Conservation (phyloP, 2,113 vertebrate species). For the Gila orcuttii region DNA sequence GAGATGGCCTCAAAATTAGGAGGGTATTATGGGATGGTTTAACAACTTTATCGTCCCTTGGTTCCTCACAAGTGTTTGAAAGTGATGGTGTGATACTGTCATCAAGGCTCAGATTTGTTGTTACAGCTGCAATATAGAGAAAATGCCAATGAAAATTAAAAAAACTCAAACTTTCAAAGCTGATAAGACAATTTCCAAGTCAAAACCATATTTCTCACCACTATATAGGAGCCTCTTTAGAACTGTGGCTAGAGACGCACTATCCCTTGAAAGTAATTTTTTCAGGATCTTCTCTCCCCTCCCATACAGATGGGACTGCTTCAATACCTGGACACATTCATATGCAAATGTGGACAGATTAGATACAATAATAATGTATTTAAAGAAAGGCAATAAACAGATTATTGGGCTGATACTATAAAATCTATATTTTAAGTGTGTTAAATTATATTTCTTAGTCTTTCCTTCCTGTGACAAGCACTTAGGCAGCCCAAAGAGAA, state of each 20-base stretch:
- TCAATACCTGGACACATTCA: slow-evolving; percentile 63
- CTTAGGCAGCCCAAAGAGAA: too few species aligned
- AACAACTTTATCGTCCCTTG: neutral
- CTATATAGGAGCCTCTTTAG: slow-evolving; percentile 68
- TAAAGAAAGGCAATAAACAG: neutral
- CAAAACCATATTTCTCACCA: slow-evolving; percentile 58
- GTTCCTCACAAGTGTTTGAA: slow-evolving; percentile 13
- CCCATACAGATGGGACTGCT: slow-evolving; percentile 54
- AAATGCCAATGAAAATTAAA: neutral
- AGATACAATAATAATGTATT: neutral
- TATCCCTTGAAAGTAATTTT: slow-evolving; percentile 59
- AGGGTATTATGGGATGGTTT: neutral
- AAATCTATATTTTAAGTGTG: neutral
- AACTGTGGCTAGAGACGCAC: slow-evolving; percentile 39
- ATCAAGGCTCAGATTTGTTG: slow-evolving; percentile 37
- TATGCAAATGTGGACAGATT: neutral
- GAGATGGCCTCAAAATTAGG: neutral
- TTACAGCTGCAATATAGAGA: slow-evolving; percentile 55
- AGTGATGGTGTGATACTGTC: neutral
- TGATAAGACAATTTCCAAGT: neutral
- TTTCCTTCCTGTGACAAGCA: neutral
- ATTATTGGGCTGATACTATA: neutral
- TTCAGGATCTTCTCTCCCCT: slow-evolving; percentile 68
- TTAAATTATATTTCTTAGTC: neutral
- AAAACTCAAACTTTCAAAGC: neutral